Percentiles rank a stretch among this genome's conserved stretches.
phyloP scores from a whole-genome alignment of 2,888 invertebrate species.

The Eurytoma californica region DNA sequence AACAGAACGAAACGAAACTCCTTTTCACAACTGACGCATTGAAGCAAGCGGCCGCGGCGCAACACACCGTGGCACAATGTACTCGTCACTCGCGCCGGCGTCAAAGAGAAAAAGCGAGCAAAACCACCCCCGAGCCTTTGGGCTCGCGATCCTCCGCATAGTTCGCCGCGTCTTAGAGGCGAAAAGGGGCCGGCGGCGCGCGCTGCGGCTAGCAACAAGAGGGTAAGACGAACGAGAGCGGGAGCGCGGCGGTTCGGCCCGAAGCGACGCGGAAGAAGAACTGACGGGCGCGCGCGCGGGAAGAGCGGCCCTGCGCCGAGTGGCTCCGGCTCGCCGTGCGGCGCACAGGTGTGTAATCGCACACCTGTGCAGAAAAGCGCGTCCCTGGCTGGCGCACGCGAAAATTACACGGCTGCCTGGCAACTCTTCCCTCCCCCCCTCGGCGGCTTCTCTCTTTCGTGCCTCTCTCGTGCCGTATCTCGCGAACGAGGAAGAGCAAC shows the following conservation, averaged over 20 bases:
- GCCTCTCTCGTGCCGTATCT: slow-evolving; percentile 50
- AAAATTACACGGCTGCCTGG: slow-evolving; percentile 32
- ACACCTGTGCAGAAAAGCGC: slow-evolving; percentile 52
- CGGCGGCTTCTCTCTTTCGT: neutral
- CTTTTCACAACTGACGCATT: no score
- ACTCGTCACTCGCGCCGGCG: no score
- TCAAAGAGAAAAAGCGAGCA: neutral
- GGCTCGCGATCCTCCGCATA: neutral
- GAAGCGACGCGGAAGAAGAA: slow-evolving; percentile 43
- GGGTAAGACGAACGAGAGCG: slow-evolving; percentile 4
- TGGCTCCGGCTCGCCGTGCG: slow-evolving; percentile 16
- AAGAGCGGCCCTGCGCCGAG: slow-evolving; percentile 22
- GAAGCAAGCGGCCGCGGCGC: no score
- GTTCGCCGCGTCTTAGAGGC: neutral
- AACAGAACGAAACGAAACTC: no score
- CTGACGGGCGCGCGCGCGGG: slow-evolving; percentile 5
- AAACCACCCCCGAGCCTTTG: neutral
- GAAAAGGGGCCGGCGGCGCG: neutral
- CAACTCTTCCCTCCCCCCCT: neutral
- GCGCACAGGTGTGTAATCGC: slow-evolving; percentile 47
- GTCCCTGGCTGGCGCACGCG: neutral
- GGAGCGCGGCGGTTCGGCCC: neutral
- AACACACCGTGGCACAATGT: no score
- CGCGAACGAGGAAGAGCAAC: slow-evolving; percentile 34
- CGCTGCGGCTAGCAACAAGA: slow-evolving; percentile 1